phyloP scores from a whole-genome alignment of 1,140 invertebrate genomes.

The Acromyrmex charruanus region DNA sequence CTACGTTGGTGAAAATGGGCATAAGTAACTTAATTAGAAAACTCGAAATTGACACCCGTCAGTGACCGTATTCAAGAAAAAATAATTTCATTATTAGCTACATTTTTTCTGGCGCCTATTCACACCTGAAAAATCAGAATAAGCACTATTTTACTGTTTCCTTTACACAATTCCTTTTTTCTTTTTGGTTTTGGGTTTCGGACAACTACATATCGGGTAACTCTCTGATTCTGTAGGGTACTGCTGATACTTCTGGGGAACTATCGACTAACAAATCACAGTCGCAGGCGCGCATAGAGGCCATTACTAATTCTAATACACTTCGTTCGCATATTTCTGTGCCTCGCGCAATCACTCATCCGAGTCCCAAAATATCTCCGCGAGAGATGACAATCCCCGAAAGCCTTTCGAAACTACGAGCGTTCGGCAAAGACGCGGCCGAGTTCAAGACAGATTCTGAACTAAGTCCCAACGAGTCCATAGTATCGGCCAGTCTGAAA shows the following conservation, averaged over 20 bases:
- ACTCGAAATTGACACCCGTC: background rate
- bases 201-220: conserved; percentile 68
- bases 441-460: conserved; percentile 62
- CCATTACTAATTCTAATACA: conserved; percentile 80
- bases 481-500: conserved; percentile 23
- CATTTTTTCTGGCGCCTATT: background rate
- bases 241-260: conserved; percentile 83
- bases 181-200: conserved; percentile 67
- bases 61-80: background rate
- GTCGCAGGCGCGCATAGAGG: conserved; percentile 76
- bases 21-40: background rate
- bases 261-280: conserved; percentile 83
- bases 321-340: conserved; percentile 64
- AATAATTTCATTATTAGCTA: background rate
- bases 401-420: conserved; percentile 66
- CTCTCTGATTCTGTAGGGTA: conserved; percentile 84
- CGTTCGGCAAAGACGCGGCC: conserved; percentile 46
- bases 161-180: conserved; percentile 24
- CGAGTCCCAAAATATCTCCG: conserved; percentile 82
- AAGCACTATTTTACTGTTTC: background rate
- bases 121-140: background rate
- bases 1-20: too few relatives aligned
- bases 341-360: conserved; percentile 80
- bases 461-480: conserved; percentile 52
- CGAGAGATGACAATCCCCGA: conserved; percentile 78